These are phyloP conservation scores for Erythrocercus mccallii DNA, from an alignment of 2,113 vertebrate genomes.

Conservation along the genomic window DNA sequence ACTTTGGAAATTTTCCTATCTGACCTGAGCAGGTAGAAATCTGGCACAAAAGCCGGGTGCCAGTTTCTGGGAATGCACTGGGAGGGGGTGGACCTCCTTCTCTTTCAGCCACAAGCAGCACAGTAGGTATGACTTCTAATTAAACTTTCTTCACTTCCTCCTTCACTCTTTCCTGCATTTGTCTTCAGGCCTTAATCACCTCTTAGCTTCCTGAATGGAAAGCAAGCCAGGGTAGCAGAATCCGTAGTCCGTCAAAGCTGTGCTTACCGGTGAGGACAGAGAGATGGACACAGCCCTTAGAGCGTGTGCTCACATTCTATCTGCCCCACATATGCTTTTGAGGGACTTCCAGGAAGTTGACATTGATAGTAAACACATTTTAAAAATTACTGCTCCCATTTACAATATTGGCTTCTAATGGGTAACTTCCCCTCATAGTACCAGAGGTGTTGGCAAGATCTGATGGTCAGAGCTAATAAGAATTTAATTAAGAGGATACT, in stretches of 20 bases:
- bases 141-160: neutral
- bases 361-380: neutral
- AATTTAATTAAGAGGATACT: neutral
- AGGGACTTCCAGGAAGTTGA: neutral
- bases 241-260: neutral
- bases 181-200: neutral
- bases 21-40: neutral
- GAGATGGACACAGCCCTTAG: neutral
- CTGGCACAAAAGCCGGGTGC: neutral
- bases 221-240: neutral
- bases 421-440: neutral
- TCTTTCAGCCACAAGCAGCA: neutral
- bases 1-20: neutral
- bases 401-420: neutral
- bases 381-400: neutral
- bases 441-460: neutral
- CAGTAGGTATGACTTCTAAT: neutral
- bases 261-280: neutral
- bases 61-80: neutral
- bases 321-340: neutral
- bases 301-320: rapidly evolving
- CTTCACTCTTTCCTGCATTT: neutral
- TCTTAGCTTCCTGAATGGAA: neutral
- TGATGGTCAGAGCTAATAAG: neutral
- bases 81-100: neutral